A percentile compares a stretch with the other conserved stretches of the same genome.
Conservation (phyloP, 2,113 vertebrate species). For the Anoura caudifer region DNA sequence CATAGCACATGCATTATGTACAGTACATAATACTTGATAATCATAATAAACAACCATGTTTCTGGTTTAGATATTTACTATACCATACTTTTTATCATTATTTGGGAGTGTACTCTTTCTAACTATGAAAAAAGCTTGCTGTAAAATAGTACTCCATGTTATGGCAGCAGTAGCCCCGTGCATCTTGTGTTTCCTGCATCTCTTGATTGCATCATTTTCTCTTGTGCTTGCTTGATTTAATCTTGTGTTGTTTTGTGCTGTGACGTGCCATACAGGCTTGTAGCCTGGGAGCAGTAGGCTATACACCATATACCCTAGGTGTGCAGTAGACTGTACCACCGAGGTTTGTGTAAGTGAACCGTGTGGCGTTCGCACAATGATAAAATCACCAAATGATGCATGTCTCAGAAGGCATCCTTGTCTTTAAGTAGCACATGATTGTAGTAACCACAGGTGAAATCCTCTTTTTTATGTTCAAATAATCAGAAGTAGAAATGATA, state of each 20-base stretch:
- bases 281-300: neutral
- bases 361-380: neutral
- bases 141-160: neutral
- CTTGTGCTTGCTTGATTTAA: neutral
- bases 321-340: neutral
- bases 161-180: neutral
- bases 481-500: neutral
- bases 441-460: neutral
- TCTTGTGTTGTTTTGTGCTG: neutral
- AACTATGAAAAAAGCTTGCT: neutral
- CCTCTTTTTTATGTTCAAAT: neutral
- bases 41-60: neutral
- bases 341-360: too few species aligned
- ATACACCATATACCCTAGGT: neutral
- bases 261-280: too few species aligned
- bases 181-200: neutral
- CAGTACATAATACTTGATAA: neutral
- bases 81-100: neutral
- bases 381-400: neutral
- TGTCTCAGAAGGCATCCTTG: neutral
- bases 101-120: neutral
- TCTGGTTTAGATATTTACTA: neutral
- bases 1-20: neutral
- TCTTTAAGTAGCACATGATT: neutral
- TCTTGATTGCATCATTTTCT: too few species aligned